These are phyloP conservation scores for Nibea coibor DNA, from an alignment of 2,113 vertebrate genomes.

Conservation along the genomic window DNA sequence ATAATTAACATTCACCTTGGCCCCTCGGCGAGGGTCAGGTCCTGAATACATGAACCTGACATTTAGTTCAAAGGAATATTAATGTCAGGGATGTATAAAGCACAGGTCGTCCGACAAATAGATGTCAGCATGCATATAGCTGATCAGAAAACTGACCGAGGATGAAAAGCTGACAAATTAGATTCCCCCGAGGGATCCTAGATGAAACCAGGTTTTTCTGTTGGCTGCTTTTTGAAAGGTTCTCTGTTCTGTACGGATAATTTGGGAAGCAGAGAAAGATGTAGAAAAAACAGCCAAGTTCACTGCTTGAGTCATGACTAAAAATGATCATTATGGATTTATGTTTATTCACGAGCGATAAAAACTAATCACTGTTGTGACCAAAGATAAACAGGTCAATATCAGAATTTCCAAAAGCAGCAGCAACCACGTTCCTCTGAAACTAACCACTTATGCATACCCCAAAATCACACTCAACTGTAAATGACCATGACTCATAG, in stretches of 20 bases:
- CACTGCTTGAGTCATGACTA: not conserved
- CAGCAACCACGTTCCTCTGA: not conserved
- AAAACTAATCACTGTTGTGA: not conserved
- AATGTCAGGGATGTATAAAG: conserved; percentile 57
- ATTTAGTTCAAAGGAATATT: conserved; percentile 73
- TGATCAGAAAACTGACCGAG: conserved; percentile 34
- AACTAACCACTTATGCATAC: no score
- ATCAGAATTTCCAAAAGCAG: not conserved
- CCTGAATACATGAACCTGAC: conserved; percentile 59
- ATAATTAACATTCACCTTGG: conserved; percentile 76
- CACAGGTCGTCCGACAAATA: conserved; percentile 33
- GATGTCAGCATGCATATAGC: conserved; percentile 33
- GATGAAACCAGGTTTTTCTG: conserved; percentile 7
- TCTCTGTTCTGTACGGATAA: not conserved
- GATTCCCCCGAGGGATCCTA: conserved; percentile 2
- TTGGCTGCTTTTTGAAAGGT: conserved; percentile 12
- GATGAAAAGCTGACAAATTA: conserved; percentile 60
- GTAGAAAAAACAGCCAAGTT: not conserved
- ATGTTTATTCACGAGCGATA: no score
- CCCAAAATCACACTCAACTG: not conserved
- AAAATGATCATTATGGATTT: not conserved
- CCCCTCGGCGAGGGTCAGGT: conserved; percentile 22
- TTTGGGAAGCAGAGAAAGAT: conserved; percentile 8
- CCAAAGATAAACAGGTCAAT: not conserved
- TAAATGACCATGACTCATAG: no score